These are phyloP conservation scores for Amyelois transitella DNA, from an alignment of 1,140 invertebrate species.

Conservation along the genomic window DNA sequence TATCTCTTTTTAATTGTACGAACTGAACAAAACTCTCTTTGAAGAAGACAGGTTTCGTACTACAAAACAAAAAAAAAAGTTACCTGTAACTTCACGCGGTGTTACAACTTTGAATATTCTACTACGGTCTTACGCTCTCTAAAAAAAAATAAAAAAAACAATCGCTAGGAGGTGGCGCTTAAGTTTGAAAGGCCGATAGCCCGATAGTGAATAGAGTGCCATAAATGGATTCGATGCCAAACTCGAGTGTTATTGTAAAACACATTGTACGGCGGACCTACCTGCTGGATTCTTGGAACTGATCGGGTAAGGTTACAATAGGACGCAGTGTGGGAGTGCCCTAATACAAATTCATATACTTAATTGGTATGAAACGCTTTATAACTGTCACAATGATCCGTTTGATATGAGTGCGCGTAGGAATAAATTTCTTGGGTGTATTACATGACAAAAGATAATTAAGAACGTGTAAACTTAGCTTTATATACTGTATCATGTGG, in stretches of 20 bases:
- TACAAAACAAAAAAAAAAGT: slow-evolving; percentile 28
- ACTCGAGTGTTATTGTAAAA: not conserved
- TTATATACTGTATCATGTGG: no score
- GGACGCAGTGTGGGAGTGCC: not conserved
- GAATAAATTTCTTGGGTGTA: not conserved
- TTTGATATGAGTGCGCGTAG: not conserved
- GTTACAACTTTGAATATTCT: slow-evolving; percentile 32
- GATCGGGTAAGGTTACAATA: not conserved
- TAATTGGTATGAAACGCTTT: not conserved
- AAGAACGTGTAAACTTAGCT: no score
- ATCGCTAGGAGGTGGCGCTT: slow-evolving; percentile 53
- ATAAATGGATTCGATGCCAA: not conserved
- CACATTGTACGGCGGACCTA: not conserved
- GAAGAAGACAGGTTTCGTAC: slow-evolving; percentile 38
- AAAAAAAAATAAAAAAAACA: slow-evolving; percentile 34
- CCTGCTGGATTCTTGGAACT: not conserved
- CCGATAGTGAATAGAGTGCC: not conserved
- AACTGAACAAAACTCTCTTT: slow-evolving; percentile 11
- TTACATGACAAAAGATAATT: not conserved
- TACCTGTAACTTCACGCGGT: slow-evolving; percentile 38
- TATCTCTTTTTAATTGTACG: not conserved
- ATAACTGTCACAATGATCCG: not conserved
- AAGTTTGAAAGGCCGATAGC: slow-evolving; percentile 27
- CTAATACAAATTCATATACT: not conserved
- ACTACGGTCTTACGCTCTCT: slow-evolving; percentile 53